Base-by-base conservation (phyloP, 2,113 vertebrate genomes). In the Hydropotes inermis region DNA sequence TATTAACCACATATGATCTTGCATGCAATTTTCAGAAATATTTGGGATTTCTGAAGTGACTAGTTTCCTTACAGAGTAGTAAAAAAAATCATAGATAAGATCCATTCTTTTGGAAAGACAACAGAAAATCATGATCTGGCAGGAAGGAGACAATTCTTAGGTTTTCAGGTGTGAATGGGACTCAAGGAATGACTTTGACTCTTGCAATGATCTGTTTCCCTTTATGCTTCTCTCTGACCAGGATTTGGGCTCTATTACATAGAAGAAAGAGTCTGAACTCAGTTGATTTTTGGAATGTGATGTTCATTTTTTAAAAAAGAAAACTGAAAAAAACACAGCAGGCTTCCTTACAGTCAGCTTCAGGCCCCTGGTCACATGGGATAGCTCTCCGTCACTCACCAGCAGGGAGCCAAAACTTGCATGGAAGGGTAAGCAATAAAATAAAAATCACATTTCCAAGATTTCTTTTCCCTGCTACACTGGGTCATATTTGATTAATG, bases 381-480 rank as follows among this genome's bases (percentile, higher is more conserved):
- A 58, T 86, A 94, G 10, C 21, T 82, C 64, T 96, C 85, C 1
- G 15, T 94, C 92, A 88, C 90, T 50, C 10, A 11, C 64, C 1
- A 0, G 39, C 84, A 96, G 30, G 64, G 39, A 97, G 82, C 84
- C 92, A 96, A 89, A 97, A 52, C 50, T 57, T 90, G 10, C n/a
- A 74, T 23, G 50, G 50, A 85, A 17, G 76, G 67, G 85, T 86
- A 96, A 95, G 91, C 58, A 83, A 89, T 95, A 91, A 94, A 96
- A 96, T 87, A 97, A 97, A 97, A 97, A 94, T 96, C 64, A 78
- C n/a, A 61, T 96, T 96, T 95, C 93, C 58, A 89, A 85, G 86
- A 97, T 93, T 93, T 85, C 85, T 96, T 64, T 96, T 76, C 33
- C 36, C 28, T 93, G 76, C n/a, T 93, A 36, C 39, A 47, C 7